Evolutionary conservation across 2,888 invertebrate genomes (phyloP).

Genomic region (Celastrina argiolus): DNA sequence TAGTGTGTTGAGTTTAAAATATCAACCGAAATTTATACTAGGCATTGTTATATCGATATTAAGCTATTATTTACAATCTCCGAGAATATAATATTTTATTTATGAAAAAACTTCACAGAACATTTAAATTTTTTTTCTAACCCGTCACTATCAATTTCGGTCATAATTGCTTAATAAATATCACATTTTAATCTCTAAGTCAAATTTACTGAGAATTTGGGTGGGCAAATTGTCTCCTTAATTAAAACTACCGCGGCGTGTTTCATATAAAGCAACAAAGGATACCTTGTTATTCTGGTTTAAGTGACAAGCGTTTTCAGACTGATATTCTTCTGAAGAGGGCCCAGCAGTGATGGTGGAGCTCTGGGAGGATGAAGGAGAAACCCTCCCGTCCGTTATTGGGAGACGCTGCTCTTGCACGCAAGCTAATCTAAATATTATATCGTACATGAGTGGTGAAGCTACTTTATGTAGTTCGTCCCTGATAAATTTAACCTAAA

Average conservation of each 20-base stretch:
- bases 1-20: background rate
- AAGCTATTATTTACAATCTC: too few species aligned
- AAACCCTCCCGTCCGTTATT: constrained; percentile 78
- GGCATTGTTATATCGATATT: background rate
- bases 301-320: constrained; percentile 72
- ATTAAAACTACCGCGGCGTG: background rate
- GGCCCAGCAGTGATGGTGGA: constrained; percentile 63
- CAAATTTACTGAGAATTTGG: background rate
- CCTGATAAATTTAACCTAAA: too few species aligned
- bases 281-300: constrained; percentile 83
- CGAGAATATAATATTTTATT: too few species aligned
- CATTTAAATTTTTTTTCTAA: too few species aligned
- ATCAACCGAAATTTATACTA: background rate
- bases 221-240: constrained; percentile 25
- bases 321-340: constrained; percentile 70
- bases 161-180: background rate
- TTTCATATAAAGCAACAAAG: constrained; percentile 15
- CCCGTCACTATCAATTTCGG: background rate
- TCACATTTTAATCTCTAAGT: background rate
- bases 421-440: constrained; percentile 87
- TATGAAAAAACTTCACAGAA: too few species aligned
- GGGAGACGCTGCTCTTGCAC: constrained; percentile 96
- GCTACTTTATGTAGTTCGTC: too few species aligned
- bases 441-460: background rate
- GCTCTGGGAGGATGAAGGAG: constrained; percentile 75